These are phyloP conservation scores for Hipposideros larvatus DNA, from an alignment of 2,797 vertebrate genomes.

Conservation along the genomic window DNA sequence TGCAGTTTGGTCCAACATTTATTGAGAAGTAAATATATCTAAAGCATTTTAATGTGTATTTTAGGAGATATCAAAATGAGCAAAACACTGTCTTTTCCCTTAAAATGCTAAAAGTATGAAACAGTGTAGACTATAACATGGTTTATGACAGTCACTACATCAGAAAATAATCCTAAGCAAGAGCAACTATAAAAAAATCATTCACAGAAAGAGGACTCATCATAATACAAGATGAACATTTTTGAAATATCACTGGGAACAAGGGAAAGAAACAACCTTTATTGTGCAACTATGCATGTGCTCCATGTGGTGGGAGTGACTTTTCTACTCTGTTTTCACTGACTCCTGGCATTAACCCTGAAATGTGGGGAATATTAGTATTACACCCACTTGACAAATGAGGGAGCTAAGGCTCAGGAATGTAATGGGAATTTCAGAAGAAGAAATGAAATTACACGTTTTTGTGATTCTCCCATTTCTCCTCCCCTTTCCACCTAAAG, in stretches of 20 bases:
- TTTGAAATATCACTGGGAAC: not conserved
- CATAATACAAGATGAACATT: not conserved
- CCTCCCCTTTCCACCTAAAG: not conserved
- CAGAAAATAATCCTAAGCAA: slow-evolving; percentile 28
- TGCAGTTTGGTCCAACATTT: not conserved
- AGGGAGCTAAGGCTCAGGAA: not conserved
- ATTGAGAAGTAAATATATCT: slow-evolving; percentile 23
- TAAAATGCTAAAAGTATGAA: not conserved
- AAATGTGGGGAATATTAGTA: rapidly evolving
- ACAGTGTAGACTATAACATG: not conserved
- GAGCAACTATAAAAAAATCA: not conserved
- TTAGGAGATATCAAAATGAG: not conserved
- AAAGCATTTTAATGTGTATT: slow-evolving; percentile 2
- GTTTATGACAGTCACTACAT: slow-evolving; percentile 13
- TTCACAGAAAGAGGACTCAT: not conserved
- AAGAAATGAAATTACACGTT: not conserved
- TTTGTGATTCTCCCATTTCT: not conserved
- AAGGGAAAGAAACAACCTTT: not conserved
- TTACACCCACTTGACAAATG: not conserved
- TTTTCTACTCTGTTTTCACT: not conserved
- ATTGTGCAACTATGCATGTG: rapidly evolving
- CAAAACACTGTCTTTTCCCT: not conserved
- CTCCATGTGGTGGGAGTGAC: not conserved
- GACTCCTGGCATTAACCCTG: not conserved
- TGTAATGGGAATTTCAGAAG: not conserved